A percentile compares a stretch with the other conserved stretches of the same genome.
Conservation (phyloP, 53 echinoderm and acorn worm species). For the Temnopleurus reevesii region DNA sequence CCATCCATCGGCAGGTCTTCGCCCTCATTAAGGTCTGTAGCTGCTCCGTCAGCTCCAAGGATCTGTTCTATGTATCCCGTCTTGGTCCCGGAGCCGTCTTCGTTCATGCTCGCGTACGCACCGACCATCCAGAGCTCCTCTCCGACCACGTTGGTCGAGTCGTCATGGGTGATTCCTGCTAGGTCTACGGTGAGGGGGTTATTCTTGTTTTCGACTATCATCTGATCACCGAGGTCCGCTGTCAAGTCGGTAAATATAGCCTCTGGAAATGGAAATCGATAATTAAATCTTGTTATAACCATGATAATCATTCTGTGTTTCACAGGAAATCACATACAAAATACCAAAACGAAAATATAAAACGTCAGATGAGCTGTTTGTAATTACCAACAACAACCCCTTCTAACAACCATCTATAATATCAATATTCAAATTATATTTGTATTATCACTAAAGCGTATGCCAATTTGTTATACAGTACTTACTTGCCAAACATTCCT, state of each 20-base stretch:
- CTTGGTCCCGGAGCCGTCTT: slow-evolving; percentile 54
- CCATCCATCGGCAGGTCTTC: slow-evolving; percentile 13
- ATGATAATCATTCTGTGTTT: no score
- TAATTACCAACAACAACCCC: no score
- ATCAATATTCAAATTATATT: no score
- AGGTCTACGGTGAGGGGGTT: slow-evolving; percentile 66
- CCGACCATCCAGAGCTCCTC: slow-evolving; percentile 51
- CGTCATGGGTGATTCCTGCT: slow-evolving; percentile 63
- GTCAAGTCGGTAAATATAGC: slow-evolving; percentile 74
- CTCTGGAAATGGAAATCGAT: slow-evolving; percentile 1
- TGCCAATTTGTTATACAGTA: no score
- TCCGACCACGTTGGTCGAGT: slow-evolving; percentile 54
- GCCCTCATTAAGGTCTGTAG: background rate
- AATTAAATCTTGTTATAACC: no score
- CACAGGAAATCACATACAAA: no score
- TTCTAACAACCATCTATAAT: no score
- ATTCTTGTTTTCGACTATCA: slow-evolving; percentile 66
- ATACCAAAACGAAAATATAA: no score
- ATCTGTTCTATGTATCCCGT: slow-evolving; percentile 40
- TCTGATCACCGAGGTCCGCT: slow-evolving; percentile 61
- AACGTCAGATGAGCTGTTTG: no score
- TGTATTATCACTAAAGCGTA: no score
- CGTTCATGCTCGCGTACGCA: slow-evolving; percentile 16
- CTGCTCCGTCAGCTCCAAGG: background rate
- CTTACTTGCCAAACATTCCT: slow-evolving; percentile 80